Conservation (phyloP, 1,140 invertebrate genomes). For the Ooceraea biroi region DNA sequence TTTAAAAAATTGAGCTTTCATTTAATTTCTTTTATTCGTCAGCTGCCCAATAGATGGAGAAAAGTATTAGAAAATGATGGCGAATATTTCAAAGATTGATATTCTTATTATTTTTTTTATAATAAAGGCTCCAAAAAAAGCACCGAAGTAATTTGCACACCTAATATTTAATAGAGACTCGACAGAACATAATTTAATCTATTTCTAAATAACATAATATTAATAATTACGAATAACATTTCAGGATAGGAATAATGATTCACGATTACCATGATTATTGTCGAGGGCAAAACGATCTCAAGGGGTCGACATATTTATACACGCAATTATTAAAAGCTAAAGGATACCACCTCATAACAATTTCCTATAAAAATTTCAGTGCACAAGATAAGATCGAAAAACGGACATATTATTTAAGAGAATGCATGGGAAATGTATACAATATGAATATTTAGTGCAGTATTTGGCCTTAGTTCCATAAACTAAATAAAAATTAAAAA, state of each 20-base stretch:
- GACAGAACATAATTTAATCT: background rate
- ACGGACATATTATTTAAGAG: background rate
- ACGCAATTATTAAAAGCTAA: constrained; percentile 47
- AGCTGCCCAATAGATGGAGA: too few relatives aligned
- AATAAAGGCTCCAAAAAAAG: too few relatives aligned
- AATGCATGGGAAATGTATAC: constrained; percentile 31
- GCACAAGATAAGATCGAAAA: constrained; percentile 30
- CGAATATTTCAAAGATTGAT: too few relatives aligned
- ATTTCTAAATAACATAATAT: background rate
- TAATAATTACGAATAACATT: background rate
- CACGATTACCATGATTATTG: constrained; percentile 41
- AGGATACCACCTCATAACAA: constrained; percentile 24
- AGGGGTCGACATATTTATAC: constrained; percentile 31
- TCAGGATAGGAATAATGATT: constrained; percentile 51
- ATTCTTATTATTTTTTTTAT: too few relatives aligned
- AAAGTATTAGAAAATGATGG: too few relatives aligned
- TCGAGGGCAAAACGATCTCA: constrained; percentile 33
- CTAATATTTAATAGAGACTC: background rate
- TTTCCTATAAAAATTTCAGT: constrained; percentile 46
- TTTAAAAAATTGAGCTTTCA: too few relatives aligned
- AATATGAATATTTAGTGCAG: constrained; percentile 6
- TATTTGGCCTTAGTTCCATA: constrained; percentile 26
- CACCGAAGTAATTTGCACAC: too few relatives aligned
- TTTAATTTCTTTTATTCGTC: too few relatives aligned
- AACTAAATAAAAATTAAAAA: constrained; percentile 42